Base-by-base conservation (phyloP, 2,888 invertebrate species). In the Teinopalpus imperialis region DNA sequence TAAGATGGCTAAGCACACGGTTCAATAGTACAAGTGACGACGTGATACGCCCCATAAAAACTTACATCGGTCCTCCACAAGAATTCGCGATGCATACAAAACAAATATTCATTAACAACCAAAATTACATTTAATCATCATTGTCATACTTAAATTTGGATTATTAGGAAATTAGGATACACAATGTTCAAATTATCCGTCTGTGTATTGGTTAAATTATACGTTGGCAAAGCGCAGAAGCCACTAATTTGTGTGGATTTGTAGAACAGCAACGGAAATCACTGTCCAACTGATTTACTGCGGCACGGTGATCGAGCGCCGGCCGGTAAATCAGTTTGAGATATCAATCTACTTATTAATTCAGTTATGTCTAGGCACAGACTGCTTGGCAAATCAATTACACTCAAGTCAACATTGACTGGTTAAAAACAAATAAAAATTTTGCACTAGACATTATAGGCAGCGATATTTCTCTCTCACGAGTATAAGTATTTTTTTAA, bases 301-400 rank as follows among this genome's bases (percentile, higher is more conserved):
- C 44, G 50, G 43, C 36, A 30, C 42, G 29, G 53, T 34, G 48
- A 51, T 45, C 46, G 48, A 29, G 36, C 39, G 50, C 51, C 50
- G 45, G 18, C 40, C 30, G 48, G 56, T 69, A 60, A 65, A 69
- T 69, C 68, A 67, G 59, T 52, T 49, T 20, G 34, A 41, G 65
- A 66, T 69, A 61, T 63, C 56, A 62, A 64, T 69, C 65, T 55
- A 43, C 48, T 46, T 52, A 56, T 59, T 59, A 49, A 57, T 56
- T 57, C 52, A 16, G 47, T 48, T 48, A 45, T 26, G 47, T 45
- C 40, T 47, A 14, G 27, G 32, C 24, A 40, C 29, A 37, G 12
- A 30, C 36, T 9, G 18, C 24, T 45, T 21, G 39, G 27, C 32
- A 29, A 37, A 39, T 29, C 27, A 32, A 37, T 32, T 36, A 37